These are phyloP conservation scores for Thymelicus acteon DNA, from an alignment of 2,888 invertebrate genomes.

Conservation along the genomic window DNA sequence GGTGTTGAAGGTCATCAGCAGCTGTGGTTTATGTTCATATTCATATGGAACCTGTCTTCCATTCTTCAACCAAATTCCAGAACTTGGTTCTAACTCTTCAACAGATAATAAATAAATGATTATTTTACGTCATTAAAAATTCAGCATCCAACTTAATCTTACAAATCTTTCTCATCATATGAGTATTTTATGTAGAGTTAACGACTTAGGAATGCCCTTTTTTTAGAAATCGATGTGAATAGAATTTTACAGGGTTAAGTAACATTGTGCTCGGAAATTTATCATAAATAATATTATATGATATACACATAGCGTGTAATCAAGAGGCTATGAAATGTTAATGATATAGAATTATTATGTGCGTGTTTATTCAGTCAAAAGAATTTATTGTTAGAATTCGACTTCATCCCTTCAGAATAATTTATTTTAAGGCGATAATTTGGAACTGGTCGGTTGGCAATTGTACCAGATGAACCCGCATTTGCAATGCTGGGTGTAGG, in stretches of 20 bases:
- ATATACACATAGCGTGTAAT: conserved; percentile 48
- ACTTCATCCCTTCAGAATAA: neutral
- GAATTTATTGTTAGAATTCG: conserved; percentile 24
- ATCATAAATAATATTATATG: conserved; percentile 33
- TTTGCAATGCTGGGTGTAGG: neutral
- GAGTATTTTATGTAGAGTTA: neutral
- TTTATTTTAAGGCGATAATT: neutral
- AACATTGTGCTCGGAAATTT: conserved; percentile 31
- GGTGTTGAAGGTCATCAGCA: neutral
- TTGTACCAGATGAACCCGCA: neutral
- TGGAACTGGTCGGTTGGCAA: neutral
- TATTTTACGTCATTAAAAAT: neutral
- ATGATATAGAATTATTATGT: conserved; percentile 43
- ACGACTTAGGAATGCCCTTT: neutral
- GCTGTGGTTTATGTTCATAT: conserved; percentile 28
- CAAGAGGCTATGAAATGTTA: conserved; percentile 58
- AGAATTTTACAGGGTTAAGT: conserved; percentile 33
- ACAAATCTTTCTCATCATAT: conserved; percentile 2
- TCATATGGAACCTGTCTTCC: neutral
- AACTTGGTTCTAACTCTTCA: neutral
- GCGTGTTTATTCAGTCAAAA: conserved; percentile 30
- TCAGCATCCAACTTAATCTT: neutral
- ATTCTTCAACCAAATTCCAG: neutral
- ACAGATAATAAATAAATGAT: conserved; percentile 5
- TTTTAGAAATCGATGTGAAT: conserved; percentile 24